Base-by-base conservation (phyloP, 2,888 invertebrate species). In the Catonia carolina region DNA sequence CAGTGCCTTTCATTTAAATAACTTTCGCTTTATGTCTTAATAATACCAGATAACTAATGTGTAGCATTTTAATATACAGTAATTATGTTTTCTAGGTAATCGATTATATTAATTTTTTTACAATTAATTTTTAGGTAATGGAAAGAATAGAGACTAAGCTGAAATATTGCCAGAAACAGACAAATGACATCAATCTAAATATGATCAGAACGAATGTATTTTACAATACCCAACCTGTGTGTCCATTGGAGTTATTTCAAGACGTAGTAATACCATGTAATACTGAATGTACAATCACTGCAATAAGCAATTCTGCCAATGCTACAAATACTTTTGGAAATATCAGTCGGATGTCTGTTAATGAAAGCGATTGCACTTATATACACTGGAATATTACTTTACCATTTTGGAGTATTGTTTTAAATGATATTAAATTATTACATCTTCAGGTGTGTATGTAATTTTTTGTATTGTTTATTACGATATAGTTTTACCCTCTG, bases 331-430 rank as follows among this genome's bases (percentile, higher is more conserved):
- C 27, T 27, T 4, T 27, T 27, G 27, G 27, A 8, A 8, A 8
- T 27, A 8, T 27, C 4, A n/a, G n/a, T n/a, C n/a, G n/a, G n/a
- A n/a, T n/a, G n/a, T n/a, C n/a, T n/a, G n/a, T n/a, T n/a, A n/a
- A n/a, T n/a, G 5, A 4, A 27, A 27, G 27, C 8, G 27, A 27
- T 27, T 6, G 22, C n/a, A 22, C 35, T 3, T 22, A 20, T 18
- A 41, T 58, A 20, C 50, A 50, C 12, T 58, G 58, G 58, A 35
- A 58, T 15, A 53, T 53, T 31, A 23, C 53, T 2, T 12, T 54
- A 8, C 53, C 58, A 15, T 49, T 58, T 17, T 58, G 53, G 53
- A 39, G 18, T 22, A 35, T 58, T 14, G 49, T 58, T 2, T 42
- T 23, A n/a, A 45, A 45, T 8, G 45, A 45, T 18, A 23, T 45